phyloP scores from a whole-genome alignment of 2,113 vertebrate genomes.

The Chlorodrepanis virens region DNA sequence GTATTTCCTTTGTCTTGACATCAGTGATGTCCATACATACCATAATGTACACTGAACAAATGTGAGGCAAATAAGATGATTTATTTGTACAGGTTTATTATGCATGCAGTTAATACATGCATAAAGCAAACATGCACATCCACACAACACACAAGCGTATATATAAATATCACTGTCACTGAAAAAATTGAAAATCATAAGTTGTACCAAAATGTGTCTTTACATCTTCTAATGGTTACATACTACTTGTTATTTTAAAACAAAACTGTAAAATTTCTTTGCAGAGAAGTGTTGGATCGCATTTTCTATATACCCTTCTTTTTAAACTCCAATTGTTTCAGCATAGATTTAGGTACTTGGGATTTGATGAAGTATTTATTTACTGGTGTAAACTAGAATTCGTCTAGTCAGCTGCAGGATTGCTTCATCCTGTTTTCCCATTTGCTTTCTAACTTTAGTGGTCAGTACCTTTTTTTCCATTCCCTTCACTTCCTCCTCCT shows the following conservation, averaged over 20 bases:
- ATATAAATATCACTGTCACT: background rate
- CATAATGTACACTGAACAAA: background rate
- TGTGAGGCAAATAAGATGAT: background rate
- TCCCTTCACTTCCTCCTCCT: background rate
- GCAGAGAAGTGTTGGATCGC: background rate
- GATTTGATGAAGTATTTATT: background rate
- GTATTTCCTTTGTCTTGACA: constrained; percentile 22
- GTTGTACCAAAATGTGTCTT: background rate
- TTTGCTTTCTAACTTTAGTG: background rate
- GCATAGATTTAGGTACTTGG: background rate
- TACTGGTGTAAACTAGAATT: background rate
- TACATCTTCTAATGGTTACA: background rate
- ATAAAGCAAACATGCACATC: constrained; percentile 9
- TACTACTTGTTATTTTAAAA: background rate
- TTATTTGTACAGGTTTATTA: constrained; percentile 29
- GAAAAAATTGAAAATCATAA: background rate
- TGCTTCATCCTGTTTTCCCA: background rate
- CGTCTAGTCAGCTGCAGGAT: background rate
- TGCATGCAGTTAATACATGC: constrained; percentile 31
- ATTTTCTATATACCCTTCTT: background rate
- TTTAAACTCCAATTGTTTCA: background rate
- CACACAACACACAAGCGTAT: background rate
- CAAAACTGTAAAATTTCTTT: background rate
- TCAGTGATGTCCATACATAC: background rate
- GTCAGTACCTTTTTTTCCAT: background rate